A percentile compares a stretch with the other conserved stretches of the same genome.
Evolutionary conservation across 2,888 invertebrate species (phyloP).

Genomic region (Gandaritis pyraliata): DNA sequence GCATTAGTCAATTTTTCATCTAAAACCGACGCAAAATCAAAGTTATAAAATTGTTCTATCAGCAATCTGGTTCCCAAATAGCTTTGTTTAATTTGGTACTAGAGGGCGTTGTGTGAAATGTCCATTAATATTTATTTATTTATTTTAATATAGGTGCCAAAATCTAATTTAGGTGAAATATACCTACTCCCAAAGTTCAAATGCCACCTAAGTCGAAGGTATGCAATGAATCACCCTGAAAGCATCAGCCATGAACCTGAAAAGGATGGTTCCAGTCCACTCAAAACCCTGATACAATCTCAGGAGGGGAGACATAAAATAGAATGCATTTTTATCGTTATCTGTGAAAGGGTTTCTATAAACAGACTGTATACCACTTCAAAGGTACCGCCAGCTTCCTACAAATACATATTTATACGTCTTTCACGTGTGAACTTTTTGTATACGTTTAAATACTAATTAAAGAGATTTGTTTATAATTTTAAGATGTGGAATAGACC

Average conservation of each 20-base stretch:
- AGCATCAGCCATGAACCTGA: conserved; percentile 5
- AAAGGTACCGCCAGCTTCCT: conserved; percentile 66
- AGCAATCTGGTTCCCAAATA: no score
- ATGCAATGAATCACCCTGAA: conserved; percentile 11
- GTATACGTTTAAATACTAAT: conserved; percentile 25
- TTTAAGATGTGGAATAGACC: background rate
- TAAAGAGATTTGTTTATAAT: conserved; percentile 4
- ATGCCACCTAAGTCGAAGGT: conserved; percentile 1
- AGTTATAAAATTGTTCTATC: no score
- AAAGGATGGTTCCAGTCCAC: conserved; percentile 25
- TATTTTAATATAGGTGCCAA: no score
- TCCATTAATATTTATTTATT: no score
- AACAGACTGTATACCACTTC: conserved; percentile 77
- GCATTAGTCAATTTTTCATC: no score
- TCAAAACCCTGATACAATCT: conserved; percentile 37
- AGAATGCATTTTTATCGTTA: conserved; percentile 58
- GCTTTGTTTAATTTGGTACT: no score
- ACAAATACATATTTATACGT: conserved; percentile 67
- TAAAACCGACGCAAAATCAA: no score
- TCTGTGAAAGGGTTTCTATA: conserved; percentile 74
- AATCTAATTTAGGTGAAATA: no score
- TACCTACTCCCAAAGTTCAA: background rate
- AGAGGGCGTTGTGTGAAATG: no score
- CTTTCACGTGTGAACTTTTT: conserved; percentile 70
- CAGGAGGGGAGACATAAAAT: conserved; percentile 42